A percentile compares a stretch with the other conserved stretches of the same genome.
Evolutionary conservation across 1,140 invertebrate species (phyloP).

Genomic region (Campoletis sonorensis): DNA sequence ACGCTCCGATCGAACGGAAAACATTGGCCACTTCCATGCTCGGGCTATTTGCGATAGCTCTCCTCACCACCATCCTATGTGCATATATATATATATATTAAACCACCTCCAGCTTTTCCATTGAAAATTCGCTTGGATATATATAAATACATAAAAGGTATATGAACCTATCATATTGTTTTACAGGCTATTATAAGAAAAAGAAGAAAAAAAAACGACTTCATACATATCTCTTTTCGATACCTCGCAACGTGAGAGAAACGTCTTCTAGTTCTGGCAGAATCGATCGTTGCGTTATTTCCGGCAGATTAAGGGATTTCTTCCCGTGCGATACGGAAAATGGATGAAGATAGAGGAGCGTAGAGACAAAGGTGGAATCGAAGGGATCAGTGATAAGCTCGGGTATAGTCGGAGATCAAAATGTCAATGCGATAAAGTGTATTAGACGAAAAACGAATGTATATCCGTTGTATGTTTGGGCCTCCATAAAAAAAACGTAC

Average conservation of each 20-base stretch:
- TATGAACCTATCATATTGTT: neutral
- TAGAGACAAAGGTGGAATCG: conserved; percentile 24
- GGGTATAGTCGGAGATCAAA: conserved; percentile 37
- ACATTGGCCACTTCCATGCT: conserved; percentile 54
- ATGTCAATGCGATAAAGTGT: conserved; percentile 39
- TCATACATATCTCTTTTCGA: neutral
- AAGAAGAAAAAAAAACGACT: conserved; percentile 22
- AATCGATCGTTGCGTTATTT: conserved; percentile 35
- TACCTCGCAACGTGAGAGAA: neutral
- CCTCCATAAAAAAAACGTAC: too few species aligned
- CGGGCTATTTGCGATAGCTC: conserved; percentile 36
- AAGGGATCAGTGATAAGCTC: conserved; percentile 39
- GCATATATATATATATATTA: too few species aligned
- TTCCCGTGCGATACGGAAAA: conserved; percentile 8
- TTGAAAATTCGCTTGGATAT: conserved; percentile 11
- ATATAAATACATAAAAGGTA: neutral
- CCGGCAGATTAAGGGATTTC: conserved; percentile 35
- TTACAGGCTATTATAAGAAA: neutral
- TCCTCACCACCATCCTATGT: neutral
- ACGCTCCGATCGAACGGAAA: conserved; percentile 61
- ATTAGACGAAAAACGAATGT: conserved; percentile 12
- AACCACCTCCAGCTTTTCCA: conserved; percentile 1
- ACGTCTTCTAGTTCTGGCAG: neutral
- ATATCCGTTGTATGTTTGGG: neutral
- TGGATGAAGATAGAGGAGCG: conserved; percentile 33